Percentiles rank a stretch among this genome's conserved stretches.
Evolutionary conservation across 2,888 invertebrate genomes (phyloP).

Genomic region (Ypsolopha sequella): DNA sequence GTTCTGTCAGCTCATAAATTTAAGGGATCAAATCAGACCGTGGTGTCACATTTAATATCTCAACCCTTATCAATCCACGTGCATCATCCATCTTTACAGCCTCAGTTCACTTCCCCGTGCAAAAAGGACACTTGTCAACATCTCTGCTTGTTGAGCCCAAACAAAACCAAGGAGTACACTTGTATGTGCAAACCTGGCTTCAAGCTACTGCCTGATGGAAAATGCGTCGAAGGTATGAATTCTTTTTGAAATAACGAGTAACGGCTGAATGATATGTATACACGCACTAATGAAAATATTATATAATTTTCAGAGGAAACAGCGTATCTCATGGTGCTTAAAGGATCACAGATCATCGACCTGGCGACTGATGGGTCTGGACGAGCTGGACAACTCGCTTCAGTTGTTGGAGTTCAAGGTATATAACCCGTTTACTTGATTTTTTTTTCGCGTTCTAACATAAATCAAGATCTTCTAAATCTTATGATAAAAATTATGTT

Average conservation of each 20-base stretch:
- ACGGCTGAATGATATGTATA: background rate
- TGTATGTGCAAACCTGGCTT: slow-evolving; percentile 95
- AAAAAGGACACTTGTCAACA: slow-evolving; percentile 79
- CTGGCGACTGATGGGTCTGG: slow-evolving; percentile 82
- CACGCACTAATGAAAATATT: background rate
- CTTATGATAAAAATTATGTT: background rate
- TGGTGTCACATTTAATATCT: slow-evolving; percentile 93
- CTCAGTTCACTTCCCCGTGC: slow-evolving; percentile 84
- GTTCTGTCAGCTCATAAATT: slow-evolving; percentile 94
- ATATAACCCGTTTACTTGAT: slow-evolving; percentile 2
- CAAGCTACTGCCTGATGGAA: slow-evolving; percentile 75
- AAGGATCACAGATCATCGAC: slow-evolving; percentile 91
- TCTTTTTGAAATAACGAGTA: slow-evolving; percentile 7
- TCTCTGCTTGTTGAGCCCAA: slow-evolving; percentile 91
- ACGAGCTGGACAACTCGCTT: slow-evolving; percentile 83
- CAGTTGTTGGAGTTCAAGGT: slow-evolving; percentile 85
- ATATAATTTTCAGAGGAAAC: slow-evolving; percentile 75
- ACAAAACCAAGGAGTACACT: slow-evolving; percentile 75
- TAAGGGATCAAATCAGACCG: slow-evolving; percentile 90
- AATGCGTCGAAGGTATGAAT: slow-evolving; percentile 74
- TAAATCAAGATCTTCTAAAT: background rate
- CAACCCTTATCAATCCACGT: slow-evolving; percentile 96
- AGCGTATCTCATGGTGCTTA: slow-evolving; percentile 90
- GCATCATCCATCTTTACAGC: slow-evolving; percentile 95
- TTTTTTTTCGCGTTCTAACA: background rate